These are phyloP conservation scores for Pelochelys cantorii DNA, from an alignment of 2,797 vertebrate genomes.

Conservation along the genomic window DNA sequence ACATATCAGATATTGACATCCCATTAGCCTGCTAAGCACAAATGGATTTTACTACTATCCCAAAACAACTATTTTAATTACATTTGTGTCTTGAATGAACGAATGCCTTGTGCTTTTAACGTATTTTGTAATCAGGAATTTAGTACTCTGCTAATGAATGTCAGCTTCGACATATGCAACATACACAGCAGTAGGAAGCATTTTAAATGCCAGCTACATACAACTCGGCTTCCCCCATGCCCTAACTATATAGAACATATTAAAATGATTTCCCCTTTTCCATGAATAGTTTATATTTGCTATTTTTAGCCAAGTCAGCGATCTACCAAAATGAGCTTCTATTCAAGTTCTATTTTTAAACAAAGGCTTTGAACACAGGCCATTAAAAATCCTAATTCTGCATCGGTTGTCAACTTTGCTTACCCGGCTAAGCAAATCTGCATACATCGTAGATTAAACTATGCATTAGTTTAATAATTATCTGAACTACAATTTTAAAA, in stretches of 20 bases:
- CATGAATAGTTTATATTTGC: background rate
- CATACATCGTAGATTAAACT: background rate
- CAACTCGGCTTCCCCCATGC: background rate
- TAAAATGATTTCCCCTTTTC: background rate
- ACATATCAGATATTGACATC: accelerated
- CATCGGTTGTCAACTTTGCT: background rate
- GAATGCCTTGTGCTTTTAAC: background rate
- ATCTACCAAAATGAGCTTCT: background rate
- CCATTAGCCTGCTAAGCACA: background rate
- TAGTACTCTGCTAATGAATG: accelerated
- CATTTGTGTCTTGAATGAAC: background rate
- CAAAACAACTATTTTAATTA: background rate
- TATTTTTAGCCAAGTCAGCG: background rate
- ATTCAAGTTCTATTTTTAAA: background rate
- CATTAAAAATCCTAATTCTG: background rate
- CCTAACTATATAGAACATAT: background rate
- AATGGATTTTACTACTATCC: background rate
- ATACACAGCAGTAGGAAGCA: background rate
- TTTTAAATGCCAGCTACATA: background rate
- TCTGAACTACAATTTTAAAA: background rate
- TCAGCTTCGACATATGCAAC: background rate
- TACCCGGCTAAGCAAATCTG: background rate
- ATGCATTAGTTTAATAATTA: background rate
- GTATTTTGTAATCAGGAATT: background rate
- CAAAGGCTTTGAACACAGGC: background rate